phyloP scores from a whole-genome alignment of 2,797 vertebrate genomes.

The Acrocephalus scirpaceus region DNA sequence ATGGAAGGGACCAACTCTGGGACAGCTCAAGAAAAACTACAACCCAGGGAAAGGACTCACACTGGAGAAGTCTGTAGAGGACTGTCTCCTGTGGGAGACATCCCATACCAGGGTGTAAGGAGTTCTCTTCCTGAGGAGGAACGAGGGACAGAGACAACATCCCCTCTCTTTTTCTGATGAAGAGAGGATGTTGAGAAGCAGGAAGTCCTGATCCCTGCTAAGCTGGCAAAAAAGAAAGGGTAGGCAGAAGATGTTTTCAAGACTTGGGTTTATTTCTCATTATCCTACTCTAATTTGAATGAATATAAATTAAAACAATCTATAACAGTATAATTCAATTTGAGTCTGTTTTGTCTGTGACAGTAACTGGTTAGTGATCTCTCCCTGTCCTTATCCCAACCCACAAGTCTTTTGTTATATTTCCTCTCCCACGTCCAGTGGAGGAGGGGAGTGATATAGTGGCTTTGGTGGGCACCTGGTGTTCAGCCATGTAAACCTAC shows the following conservation, averaged over 20 bases:
- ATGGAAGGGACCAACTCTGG: rapidly evolving
- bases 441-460: background rate
- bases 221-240: background rate
- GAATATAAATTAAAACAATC: background rate
- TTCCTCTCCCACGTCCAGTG: background rate
- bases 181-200: background rate
- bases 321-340: background rate
- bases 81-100: background rate
- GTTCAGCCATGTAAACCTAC: background rate
- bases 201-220: background rate
- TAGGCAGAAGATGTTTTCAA: background rate
- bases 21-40: background rate
- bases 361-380: background rate
- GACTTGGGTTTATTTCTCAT: background rate
- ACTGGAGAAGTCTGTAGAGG: no score
- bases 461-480: background rate
- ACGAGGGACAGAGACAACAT: rapidly evolving
- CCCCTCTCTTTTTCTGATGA: background rate
- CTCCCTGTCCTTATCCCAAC: background rate
- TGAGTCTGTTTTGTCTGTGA: background rate
- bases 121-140: background rate
- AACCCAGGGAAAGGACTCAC: rapidly evolving
- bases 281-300: background rate
- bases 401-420: background rate
- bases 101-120: background rate